Evolutionary conservation across 2,113 vertebrate species (phyloP).

Genomic region (Mola mola): DNA sequence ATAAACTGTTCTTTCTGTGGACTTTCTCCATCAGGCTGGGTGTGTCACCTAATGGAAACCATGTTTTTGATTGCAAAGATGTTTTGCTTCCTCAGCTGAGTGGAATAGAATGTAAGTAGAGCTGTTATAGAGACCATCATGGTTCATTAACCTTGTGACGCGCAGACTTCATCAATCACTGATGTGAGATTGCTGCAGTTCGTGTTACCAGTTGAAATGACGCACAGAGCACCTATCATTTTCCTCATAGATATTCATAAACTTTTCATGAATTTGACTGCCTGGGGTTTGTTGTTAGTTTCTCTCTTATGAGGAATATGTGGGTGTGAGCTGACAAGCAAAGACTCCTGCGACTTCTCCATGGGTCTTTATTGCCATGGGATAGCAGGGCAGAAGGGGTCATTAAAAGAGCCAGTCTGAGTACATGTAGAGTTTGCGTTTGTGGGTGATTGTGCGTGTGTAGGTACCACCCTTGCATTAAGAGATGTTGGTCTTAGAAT

Average conservation of each 20-base stretch:
- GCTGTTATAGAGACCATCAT: slow-evolving; percentile 38
- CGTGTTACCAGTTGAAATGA: slow-evolving; percentile 58
- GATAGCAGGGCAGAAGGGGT: slow-evolving; percentile 65
- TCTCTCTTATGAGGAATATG: slow-evolving; percentile 48
- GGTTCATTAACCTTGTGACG: slow-evolving; percentile 66
- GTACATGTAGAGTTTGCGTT: slow-evolving; percentile 27
- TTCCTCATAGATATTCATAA: slow-evolving; percentile 27
- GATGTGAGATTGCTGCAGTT: slow-evolving; percentile 54
- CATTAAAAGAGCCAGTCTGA: slow-evolving; percentile 51
- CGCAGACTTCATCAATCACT: slow-evolving; percentile 71
- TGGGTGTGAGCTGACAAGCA: slow-evolving; percentile 69
- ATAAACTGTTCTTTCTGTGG: slow-evolving; percentile 47
- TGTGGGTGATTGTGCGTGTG: slow-evolving; percentile 10
- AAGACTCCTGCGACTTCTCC: slow-evolving; percentile 47
- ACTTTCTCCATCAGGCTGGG: slow-evolving; percentile 47
- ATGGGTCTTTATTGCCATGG: slow-evolving; percentile 71
- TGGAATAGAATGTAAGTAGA: slow-evolving; percentile 65
- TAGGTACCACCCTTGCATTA: slow-evolving; percentile 48
- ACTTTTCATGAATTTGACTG: slow-evolving; percentile 25
- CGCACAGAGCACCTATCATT: slow-evolving; percentile 35
- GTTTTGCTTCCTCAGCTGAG: slow-evolving; percentile 39
- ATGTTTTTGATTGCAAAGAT: slow-evolving; percentile 31
- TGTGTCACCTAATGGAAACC: slow-evolving; percentile 33
- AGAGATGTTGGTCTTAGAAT: slow-evolving; percentile 41
- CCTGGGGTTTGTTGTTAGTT: slow-evolving; percentile 49